phyloP scores from a whole-genome alignment of 1,140 invertebrate genomes.

The Drosophila burlai region DNA sequence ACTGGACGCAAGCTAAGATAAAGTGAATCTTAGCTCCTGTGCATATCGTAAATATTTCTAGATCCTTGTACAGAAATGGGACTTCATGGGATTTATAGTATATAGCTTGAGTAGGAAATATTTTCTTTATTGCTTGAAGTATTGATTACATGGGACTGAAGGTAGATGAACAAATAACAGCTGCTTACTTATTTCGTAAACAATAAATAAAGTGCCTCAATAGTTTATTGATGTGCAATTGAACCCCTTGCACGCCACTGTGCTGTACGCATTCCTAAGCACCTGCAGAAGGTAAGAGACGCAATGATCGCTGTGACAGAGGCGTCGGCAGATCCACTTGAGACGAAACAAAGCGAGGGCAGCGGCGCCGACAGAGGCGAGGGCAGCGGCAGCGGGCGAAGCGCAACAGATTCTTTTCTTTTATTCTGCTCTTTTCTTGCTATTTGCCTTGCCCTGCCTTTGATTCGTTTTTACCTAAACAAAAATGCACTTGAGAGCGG shows the following conservation, averaged over 20 bases:
- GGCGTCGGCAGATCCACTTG: slow-evolving; percentile 64
- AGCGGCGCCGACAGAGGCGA: slow-evolving; percentile 30
- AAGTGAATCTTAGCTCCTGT: background rate
- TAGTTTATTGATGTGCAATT: background rate
- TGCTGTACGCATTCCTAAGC: slow-evolving; percentile 73
- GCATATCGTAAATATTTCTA: background rate
- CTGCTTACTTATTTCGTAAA: background rate
- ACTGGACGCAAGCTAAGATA: background rate
- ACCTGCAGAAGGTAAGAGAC: slow-evolving; percentile 57
- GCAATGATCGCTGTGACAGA: slow-evolving; percentile 40
- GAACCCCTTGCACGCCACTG: slow-evolving; percentile 6
- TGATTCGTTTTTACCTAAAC: slow-evolving; percentile 82
- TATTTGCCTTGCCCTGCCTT: slow-evolving; percentile 78
- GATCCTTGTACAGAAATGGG: background rate
- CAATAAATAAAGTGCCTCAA: background rate
- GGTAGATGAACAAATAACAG: background rate
- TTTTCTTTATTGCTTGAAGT: background rate
- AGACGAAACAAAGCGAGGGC: slow-evolving; percentile 68
- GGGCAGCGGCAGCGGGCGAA: slow-evolving; percentile 58
- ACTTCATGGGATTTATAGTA: background rate
- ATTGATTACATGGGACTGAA: background rate
- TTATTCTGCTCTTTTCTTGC: slow-evolving; percentile 71
- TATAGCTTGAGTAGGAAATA: background rate
- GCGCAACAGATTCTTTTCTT: slow-evolving; percentile 79
- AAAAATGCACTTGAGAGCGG: slow-evolving; percentile 80